Conservation (phyloP, 1,140 invertebrate genomes). For the Drosophila nikananu region DNA sequence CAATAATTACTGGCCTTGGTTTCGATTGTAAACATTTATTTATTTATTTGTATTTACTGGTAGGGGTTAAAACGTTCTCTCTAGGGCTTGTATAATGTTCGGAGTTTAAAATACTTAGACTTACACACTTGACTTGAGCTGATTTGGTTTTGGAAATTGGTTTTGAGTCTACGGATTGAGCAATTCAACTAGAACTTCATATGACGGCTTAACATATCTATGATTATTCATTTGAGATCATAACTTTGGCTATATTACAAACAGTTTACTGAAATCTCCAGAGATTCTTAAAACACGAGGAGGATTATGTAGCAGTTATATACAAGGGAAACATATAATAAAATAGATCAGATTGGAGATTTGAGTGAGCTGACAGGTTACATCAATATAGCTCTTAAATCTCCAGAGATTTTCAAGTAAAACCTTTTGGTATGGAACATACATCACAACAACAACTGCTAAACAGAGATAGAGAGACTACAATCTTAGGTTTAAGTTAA, state of each 20-base stretch:
- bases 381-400: neutral
- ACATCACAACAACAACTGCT: constrained; percentile 69
- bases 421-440: constrained; percentile 9
- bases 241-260: constrained; percentile 74
- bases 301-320: neutral
- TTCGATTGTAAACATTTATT: constrained; percentile 77
- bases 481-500: constrained; percentile 9
- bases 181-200: constrained; percentile 42
- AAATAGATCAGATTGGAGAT: neutral
- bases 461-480: constrained; percentile 25
- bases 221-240: constrained; percentile 60
- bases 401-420: constrained; percentile 1
- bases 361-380: neutral
- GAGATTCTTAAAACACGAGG: neutral
- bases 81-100: constrained; percentile 21
- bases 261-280: constrained; percentile 11
- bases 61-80: constrained; percentile 31
- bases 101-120: constrained; percentile 44
- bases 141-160: constrained; percentile 36
- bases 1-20: constrained; percentile 6
- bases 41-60: constrained; percentile 35
- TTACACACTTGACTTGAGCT: constrained; percentile 44
- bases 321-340: neutral
- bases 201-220: constrained; percentile 32
- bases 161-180: constrained; percentile 44